These are phyloP conservation scores for Tanypteryx hageni DNA, from an alignment of 2,888 invertebrate species.

Conservation along the genomic window DNA sequence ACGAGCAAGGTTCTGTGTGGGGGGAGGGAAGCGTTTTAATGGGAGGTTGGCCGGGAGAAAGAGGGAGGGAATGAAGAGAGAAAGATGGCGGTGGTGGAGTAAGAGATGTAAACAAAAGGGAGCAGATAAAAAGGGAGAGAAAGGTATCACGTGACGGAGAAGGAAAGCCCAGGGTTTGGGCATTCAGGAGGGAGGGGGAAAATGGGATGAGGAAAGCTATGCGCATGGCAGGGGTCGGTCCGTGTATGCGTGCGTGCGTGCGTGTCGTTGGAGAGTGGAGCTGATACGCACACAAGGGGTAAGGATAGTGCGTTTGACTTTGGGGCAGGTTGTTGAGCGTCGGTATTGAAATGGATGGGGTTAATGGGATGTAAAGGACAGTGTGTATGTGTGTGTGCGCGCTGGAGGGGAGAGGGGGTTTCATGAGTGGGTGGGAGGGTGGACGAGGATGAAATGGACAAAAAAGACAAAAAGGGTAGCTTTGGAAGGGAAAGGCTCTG, in stretches of 20 bases:
- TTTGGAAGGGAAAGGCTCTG: too few species aligned
- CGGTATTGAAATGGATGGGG: not conserved
- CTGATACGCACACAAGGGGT: not conserved
- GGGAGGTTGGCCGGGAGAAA: not conserved
- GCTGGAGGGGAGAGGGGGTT: not conserved
- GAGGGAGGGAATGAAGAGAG: not conserved
- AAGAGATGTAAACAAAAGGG: not conserved
- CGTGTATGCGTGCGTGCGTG: not conserved
- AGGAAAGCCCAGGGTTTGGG: too few species aligned
- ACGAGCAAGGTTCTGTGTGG: not conserved
- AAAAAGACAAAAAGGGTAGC: too few species aligned
- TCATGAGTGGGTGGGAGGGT: not conserved
- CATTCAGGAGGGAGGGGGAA: too few species aligned
- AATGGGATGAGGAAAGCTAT: too few species aligned
- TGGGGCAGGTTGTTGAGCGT: constrained; percentile 5
- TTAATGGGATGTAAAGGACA: not conserved
- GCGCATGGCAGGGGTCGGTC: too few species aligned
- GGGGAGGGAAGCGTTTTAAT: not conserved
- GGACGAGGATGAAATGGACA: too few species aligned
- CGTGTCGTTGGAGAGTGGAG: not conserved
- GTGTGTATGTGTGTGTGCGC: not conserved
- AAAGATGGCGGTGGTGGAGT: not conserved
- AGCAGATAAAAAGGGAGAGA: too few species aligned
- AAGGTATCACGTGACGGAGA: too few species aligned
- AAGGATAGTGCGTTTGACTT: not conserved